phyloP scores from a whole-genome alignment of 1,140 invertebrate species.

The Ips typographus region DNA sequence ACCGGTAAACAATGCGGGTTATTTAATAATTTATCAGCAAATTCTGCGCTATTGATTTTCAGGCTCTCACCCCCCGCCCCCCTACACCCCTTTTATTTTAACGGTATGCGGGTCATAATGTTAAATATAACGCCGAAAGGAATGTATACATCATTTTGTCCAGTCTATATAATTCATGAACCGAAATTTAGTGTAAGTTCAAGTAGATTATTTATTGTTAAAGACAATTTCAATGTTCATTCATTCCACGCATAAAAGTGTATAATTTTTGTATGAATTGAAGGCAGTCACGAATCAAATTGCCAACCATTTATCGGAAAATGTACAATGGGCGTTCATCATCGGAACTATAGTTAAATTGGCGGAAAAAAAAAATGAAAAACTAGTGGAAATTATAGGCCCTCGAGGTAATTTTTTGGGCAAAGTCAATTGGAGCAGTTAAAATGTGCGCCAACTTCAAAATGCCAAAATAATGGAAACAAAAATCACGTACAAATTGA shows the following conservation, averaged over 20 bases:
- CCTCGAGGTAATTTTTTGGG: neutral
- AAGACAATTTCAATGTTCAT: no score
- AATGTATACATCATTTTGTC: no score
- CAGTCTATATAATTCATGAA: no score
- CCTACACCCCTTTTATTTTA: conserved; percentile 11
- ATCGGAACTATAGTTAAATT: no score
- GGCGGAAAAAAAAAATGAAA: no score
- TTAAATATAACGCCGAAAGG: conserved; percentile 20
- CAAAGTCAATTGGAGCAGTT: neutral
- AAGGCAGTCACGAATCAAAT: no score
- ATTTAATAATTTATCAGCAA: conserved; percentile 38
- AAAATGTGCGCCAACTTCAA: conserved; percentile 2
- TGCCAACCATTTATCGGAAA: no score
- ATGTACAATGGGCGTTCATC: conserved; percentile 1
- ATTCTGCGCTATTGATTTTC: conserved; percentile 36
- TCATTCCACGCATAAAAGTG: no score
- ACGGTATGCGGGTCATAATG: conserved; percentile 29
- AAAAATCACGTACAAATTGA: conserved; percentile 12
- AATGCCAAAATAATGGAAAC: conserved; percentile 7
- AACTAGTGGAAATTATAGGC: neutral
- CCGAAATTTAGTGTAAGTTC: no score
- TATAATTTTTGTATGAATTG: no score
- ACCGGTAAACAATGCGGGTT: conserved; percentile 38
- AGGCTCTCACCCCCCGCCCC: conserved; percentile 18
- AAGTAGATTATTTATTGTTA: no score